Percentiles rank a stretch among this genome's conserved stretches.
phyloP scores from a whole-genome alignment of 2,888 invertebrate species.

The Luperina testacea region DNA sequence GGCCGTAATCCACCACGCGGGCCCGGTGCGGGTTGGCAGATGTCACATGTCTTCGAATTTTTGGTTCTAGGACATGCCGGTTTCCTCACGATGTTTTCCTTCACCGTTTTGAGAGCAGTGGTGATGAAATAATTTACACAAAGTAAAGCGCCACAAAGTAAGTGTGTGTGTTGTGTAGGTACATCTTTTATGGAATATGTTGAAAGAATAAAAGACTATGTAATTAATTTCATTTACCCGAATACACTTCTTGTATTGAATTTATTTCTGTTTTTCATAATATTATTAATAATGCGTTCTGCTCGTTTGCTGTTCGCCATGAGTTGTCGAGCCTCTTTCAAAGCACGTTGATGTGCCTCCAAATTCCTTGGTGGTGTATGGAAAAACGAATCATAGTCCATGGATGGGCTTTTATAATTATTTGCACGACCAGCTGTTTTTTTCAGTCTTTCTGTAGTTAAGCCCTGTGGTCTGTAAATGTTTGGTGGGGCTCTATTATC shows the following conservation, averaged over 20 bases:
- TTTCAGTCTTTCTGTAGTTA: constrained; percentile 31
- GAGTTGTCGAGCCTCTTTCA: constrained; percentile 69
- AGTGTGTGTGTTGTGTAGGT: too few species aligned
- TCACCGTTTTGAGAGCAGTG: too few species aligned
- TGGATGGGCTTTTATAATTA: constrained; percentile 26
- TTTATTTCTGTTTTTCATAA: constrained; percentile 50
- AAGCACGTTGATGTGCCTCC: constrained; percentile 58
- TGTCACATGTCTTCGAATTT: too few species aligned
- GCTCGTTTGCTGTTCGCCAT: constrained; percentile 72
- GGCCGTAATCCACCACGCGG: too few species aligned
- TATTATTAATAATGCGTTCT: constrained; percentile 58
- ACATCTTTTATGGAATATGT: not conserved
- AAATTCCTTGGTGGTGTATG: constrained; percentile 34
- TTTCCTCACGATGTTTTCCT: too few species aligned
- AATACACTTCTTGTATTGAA: constrained; percentile 38
- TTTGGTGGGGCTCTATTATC: constrained; percentile 1
- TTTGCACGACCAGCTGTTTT: constrained; percentile 3
- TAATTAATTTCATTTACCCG: constrained; percentile 24
- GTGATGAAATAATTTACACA: too few species aligned
- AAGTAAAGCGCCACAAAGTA: too few species aligned
- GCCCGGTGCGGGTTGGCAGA: too few species aligned
- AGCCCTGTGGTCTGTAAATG: not conserved
- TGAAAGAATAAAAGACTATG: constrained; percentile 11
- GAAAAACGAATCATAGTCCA: constrained; percentile 58
- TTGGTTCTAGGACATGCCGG: too few species aligned